Conservation (phyloP, 2,113 vertebrate genomes). For the Girardinichthys multiradiatus region DNA sequence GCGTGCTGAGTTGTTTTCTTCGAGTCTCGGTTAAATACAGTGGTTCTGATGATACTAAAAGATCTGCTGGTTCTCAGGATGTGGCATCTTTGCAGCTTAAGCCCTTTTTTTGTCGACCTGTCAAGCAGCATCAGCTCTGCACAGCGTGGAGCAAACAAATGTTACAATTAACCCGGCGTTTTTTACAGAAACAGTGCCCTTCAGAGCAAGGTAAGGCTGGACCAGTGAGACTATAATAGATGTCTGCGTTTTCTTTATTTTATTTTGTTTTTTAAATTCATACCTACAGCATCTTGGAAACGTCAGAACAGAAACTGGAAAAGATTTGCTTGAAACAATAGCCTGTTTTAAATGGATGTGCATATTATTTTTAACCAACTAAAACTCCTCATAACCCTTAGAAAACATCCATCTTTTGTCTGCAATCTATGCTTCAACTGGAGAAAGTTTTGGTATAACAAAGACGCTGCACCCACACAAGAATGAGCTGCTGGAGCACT, state of each 20-base stretch:
- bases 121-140: conserved; percentile 76
- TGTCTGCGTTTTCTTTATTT: not conserved
- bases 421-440: conserved; percentile 78
- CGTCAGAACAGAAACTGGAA: no score
- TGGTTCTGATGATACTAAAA: conserved; percentile 23
- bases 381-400: conserved; percentile 34
- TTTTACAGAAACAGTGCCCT: conserved; percentile 47
- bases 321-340: not conserved
- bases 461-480: conserved; percentile 66
- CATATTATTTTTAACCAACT: not conserved
- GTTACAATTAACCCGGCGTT: conserved; percentile 38
- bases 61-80: conserved; percentile 38
- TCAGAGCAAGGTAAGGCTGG: conserved; percentile 69
- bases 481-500: conserved; percentile 67
- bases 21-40: conserved; percentile 52
- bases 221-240: not conserved
- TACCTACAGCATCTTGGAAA: not conserved
- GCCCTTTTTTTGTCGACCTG: conserved; percentile 68
- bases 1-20: conserved; percentile 67
- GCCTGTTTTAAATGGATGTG: not conserved
- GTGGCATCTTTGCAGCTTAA: conserved; percentile 57
- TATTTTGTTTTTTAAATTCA: not conserved
- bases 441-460: conserved; percentile 79
- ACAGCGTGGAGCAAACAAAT: conserved; percentile 69
- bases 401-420: conserved; percentile 75